These are phyloP conservation scores for Athene cunicularia DNA, from an alignment of 2,113 vertebrate genomes.

Conservation along the genomic window DNA sequence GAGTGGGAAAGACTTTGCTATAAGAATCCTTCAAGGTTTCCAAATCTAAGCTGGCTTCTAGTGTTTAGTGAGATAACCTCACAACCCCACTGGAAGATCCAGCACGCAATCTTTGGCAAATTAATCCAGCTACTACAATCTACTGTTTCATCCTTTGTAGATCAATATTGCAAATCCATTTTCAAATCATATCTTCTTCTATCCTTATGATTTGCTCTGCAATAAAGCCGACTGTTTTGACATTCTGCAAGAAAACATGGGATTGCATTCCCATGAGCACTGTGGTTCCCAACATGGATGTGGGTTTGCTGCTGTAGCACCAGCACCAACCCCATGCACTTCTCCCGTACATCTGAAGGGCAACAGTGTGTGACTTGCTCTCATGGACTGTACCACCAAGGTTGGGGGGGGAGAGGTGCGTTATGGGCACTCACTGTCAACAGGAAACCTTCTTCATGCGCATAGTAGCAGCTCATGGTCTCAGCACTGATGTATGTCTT, in stretches of 20 bases:
- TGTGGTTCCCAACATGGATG: neutral
- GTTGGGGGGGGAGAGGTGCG: neutral
- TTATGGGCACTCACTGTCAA: neutral
- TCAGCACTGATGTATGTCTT: neutral
- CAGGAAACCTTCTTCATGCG: neutral
- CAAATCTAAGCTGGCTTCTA: neutral
- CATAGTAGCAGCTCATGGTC: neutral
- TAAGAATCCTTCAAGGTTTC: neutral
- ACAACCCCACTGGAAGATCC: neutral
- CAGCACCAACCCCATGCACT: neutral
- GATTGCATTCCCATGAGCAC: rapidly evolving
- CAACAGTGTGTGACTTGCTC: neutral
- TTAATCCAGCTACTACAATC: neutral
- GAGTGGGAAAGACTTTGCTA: neutral
- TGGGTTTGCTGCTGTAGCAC: neutral
- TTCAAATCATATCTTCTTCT: neutral
- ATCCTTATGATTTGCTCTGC: neutral
- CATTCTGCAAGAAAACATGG: neutral
- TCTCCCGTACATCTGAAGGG: neutral
- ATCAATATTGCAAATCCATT: neutral
- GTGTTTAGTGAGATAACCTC: neutral
- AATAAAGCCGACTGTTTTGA: neutral
- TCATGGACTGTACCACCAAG: neutral
- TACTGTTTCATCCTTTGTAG: neutral
- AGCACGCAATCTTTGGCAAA: neutral